These are phyloP conservation scores for Spea hammondii DNA, from an alignment of 2,797 vertebrate genomes.

Conservation along the genomic window DNA sequence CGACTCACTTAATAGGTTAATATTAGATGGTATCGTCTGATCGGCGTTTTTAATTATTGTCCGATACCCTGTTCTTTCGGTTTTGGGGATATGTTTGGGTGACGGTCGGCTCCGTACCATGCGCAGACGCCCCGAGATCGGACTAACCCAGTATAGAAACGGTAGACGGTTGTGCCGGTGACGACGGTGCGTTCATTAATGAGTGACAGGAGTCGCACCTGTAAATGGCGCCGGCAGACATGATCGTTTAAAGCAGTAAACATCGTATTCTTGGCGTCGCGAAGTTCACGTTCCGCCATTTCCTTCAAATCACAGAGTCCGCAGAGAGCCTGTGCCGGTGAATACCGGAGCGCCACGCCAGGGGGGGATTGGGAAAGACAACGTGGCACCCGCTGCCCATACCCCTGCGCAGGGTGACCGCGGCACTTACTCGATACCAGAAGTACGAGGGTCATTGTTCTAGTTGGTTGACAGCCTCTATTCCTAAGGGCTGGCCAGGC, in stretches of 20 bases:
- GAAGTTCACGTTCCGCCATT: not conserved
- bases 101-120: too few relatives aligned
- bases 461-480: not conserved
- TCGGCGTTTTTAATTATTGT: not conserved
- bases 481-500: not conserved
- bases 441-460: too few relatives aligned
- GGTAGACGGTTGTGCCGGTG: not conserved
- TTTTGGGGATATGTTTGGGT: too few relatives aligned
- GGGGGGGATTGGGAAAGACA: not conserved
- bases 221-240: not conserved
- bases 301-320: not conserved
- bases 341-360: not conserved
- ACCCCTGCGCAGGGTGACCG: not conserved
- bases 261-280: not conserved
- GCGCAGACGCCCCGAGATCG: not conserved
- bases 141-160: not conserved
- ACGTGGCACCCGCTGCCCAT: not conserved
- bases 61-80: not conserved
- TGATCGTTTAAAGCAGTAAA: not conserved
- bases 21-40: too few relatives aligned
- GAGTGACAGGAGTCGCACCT: slow-evolving; percentile 19
- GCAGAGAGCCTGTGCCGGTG: not conserved
- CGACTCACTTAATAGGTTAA: too few relatives aligned
- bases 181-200: slow-evolving; percentile 15
- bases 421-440: not conserved